Percentiles rank a stretch among this genome's conserved stretches.
Evolutionary conservation across 2,113 vertebrate species (phyloP).

Genomic region (Dipodomys stephensi): DNA sequence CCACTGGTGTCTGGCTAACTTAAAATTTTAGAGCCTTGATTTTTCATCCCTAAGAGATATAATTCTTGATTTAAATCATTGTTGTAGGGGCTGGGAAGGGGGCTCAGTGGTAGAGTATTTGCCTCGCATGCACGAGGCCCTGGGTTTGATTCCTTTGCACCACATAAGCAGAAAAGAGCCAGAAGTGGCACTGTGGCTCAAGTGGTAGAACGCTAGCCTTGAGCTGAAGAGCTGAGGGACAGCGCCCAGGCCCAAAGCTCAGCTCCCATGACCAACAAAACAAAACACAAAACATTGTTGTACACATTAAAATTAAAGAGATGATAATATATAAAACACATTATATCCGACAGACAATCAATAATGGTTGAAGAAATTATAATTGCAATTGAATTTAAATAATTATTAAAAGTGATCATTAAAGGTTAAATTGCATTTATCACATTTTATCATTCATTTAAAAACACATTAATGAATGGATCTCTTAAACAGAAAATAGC

Average conservation of each 20-base stretch:
- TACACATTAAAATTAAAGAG: conserved; percentile 10
- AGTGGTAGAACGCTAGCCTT: too few species aligned
- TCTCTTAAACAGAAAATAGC: conserved; percentile 10
- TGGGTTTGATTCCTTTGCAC: too few species aligned
- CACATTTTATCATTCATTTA: background rate
- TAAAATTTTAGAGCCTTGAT: conserved; percentile 11
- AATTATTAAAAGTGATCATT: conserved; percentile 15
- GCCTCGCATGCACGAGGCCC: too few species aligned
- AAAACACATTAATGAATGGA: background rate
- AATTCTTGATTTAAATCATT: conserved; percentile 27
- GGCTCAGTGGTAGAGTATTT: too few species aligned
- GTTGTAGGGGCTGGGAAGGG: background rate
- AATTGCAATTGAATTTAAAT: conserved; percentile 43
- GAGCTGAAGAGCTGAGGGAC: too few species aligned
- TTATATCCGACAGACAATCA: background rate
- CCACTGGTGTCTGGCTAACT: background rate
- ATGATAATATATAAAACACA: conserved; percentile 15
- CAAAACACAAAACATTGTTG: conserved; percentile 18
- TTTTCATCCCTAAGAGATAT: conserved; percentile 34
- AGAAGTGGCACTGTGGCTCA: too few species aligned
- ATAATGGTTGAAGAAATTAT: conserved; percentile 16
- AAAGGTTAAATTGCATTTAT: background rate
- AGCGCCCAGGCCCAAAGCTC: too few species aligned
- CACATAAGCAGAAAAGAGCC: too few species aligned
- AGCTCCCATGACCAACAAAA: too few species aligned